Conservation (phyloP, 2,888 invertebrate species). For the Bombylius discolor region DNA sequence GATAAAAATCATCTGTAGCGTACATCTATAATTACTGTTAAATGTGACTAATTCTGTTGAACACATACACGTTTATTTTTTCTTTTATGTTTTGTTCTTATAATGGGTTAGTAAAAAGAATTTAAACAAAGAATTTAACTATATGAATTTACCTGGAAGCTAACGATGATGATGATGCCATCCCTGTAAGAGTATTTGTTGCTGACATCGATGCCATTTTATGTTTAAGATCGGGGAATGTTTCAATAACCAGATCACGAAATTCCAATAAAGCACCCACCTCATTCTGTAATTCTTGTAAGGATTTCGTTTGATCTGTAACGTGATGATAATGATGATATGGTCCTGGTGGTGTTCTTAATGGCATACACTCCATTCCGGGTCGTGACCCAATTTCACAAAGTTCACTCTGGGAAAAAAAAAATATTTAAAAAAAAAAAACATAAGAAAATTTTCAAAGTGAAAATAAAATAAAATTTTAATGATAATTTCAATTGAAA, state of each 20-base stretch:
- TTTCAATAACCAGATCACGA: slow-evolving; percentile 88
- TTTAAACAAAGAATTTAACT: no score
- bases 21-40: no score
- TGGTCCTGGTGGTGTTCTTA: slow-evolving; percentile 56
- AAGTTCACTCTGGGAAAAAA: slow-evolving; percentile 17
- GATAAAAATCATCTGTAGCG: no score
- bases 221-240: slow-evolving; percentile 79
- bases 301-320: slow-evolving; percentile 80
- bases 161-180: slow-evolving; percentile 34
- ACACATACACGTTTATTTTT: no score
- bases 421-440: neutral
- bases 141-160: slow-evolving; percentile 24
- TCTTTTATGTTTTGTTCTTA: no score
- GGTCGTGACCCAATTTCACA: slow-evolving; percentile 41
- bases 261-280: slow-evolving; percentile 83
- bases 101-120: no score
- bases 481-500: no score
- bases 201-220: slow-evolving; percentile 63
- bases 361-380: slow-evolving; percentile 72
- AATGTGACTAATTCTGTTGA: no score
- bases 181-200: slow-evolving; percentile 31
- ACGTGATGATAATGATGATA: slow-evolving; percentile 60
- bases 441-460: no score
- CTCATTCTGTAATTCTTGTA: slow-evolving; percentile 88
- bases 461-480: no score